Percentiles rank a stretch among this genome's conserved stretches.
phyloP scores from a whole-genome alignment of 2,888 invertebrate species.

The Heterodera filipjevi region DNA sequence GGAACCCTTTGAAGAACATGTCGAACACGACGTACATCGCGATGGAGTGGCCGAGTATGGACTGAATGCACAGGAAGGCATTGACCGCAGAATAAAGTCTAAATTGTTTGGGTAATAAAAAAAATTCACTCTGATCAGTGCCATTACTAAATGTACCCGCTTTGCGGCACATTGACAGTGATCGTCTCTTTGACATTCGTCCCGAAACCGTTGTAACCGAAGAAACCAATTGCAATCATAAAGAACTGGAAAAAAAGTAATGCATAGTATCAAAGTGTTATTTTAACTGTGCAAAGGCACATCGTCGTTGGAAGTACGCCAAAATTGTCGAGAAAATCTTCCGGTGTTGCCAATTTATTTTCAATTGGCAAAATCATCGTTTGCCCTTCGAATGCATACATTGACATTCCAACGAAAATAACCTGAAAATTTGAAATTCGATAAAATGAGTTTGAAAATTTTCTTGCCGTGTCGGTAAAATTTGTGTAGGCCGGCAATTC shows the following conservation, averaged over 20 bases:
- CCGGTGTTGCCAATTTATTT: slow-evolving; percentile 63
- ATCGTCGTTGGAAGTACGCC: slow-evolving; percentile 65
- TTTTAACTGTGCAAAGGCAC: slow-evolving; percentile 53
- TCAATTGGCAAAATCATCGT: slow-evolving; percentile 65
- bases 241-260: slow-evolving; percentile 30
- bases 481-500: slow-evolving; percentile 59
- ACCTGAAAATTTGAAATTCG: slow-evolving; percentile 12
- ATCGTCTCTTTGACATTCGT: slow-evolving; percentile 52
- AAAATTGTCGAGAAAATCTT: slow-evolving; percentile 61
- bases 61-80: slow-evolving; percentile 62
- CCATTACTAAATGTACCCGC: slow-evolving; percentile 43
- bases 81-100: slow-evolving; percentile 63
- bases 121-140: not conserved
- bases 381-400: slow-evolving; percentile 65
- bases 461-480: slow-evolving; percentile 57
- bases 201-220: slow-evolving; percentile 64
- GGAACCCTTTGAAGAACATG: slow-evolving; percentile 65
- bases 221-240: slow-evolving; percentile 63
- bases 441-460: not conserved
- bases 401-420: slow-evolving; percentile 63
- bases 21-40: slow-evolving; percentile 65
- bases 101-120: slow-evolving; percentile 29
- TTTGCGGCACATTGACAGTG: slow-evolving; percentile 63
- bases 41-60: slow-evolving; percentile 63
- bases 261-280: not conserved